Percentiles rank a stretch among this genome's conserved stretches.
Evolutionary conservation across 2,888 invertebrate genomes (phyloP).

Genomic region (Pseudoips prasinana): DNA sequence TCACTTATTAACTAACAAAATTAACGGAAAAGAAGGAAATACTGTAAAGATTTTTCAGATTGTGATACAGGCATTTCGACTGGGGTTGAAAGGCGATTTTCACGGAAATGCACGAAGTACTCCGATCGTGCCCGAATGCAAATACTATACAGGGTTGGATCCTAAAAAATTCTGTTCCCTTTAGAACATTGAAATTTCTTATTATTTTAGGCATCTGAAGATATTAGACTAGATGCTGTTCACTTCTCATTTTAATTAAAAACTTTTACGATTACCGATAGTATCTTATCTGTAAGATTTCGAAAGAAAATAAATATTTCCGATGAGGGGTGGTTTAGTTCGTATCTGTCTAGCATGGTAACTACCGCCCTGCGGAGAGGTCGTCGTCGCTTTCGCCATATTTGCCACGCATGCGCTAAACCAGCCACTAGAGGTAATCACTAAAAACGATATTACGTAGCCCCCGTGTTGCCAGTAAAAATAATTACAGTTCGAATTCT

Average conservation of each 20-base stretch:
- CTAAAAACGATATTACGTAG: conserved; percentile 53
- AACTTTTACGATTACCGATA: too few relatives aligned
- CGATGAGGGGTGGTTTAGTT: conserved; percentile 24
- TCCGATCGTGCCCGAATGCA: conserved; percentile 69
- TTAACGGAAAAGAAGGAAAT: conserved; percentile 48
- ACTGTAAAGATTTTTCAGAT: conserved; percentile 69
- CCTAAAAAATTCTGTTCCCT: too few relatives aligned
- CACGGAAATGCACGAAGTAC: conserved; percentile 67
- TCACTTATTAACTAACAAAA: conserved; percentile 50
- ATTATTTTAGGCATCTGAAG: too few relatives aligned
- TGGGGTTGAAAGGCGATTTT: conserved; percentile 68
- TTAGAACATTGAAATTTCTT: too few relatives aligned
- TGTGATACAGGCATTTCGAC: conserved; percentile 62
- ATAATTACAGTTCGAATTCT: conserved; percentile 2
- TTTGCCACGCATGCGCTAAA: conserved; percentile 73
- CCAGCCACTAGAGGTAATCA: conserved; percentile 60
- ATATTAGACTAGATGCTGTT: too few relatives aligned
- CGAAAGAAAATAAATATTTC: conserved; percentile 1
- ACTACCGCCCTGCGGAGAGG: conserved; percentile 66
- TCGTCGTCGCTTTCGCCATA: conserved; percentile 62
- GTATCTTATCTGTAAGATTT: too few relatives aligned
- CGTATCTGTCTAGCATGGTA: conserved; percentile 43
- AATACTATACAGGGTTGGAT: conserved; percentile 59
- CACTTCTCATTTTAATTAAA: too few relatives aligned
- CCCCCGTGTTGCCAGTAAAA: conserved; percentile 40